Conservation (phyloP, 1,140 invertebrate species). For the Aphelinus certus region DNA sequence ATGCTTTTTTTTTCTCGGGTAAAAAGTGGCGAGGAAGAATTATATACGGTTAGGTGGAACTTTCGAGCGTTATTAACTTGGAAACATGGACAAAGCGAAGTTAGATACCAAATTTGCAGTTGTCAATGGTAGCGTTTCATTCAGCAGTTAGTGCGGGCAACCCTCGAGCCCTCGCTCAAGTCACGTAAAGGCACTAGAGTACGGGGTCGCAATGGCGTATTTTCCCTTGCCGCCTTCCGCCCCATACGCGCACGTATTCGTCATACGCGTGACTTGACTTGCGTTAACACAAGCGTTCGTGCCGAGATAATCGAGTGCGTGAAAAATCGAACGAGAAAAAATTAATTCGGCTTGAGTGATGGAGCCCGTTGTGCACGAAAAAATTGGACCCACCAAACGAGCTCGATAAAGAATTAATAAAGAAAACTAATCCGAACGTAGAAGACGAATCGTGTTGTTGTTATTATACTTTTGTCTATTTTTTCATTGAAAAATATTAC, state of each 20-base stretch:
- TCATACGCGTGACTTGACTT: conserved; percentile 15
- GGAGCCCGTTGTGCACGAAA: background rate
- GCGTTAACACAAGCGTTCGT: conserved; percentile 7
- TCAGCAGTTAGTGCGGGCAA: background rate
- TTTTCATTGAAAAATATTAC: no score
- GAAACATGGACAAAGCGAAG: background rate
- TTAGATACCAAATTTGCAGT: conserved; percentile 13
- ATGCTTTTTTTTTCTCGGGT: no score
- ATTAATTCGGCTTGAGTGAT: background rate
- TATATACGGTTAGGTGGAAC: no score
- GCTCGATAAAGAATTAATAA: no score
- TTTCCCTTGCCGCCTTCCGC: background rate
- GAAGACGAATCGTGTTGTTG: no score
- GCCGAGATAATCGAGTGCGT: conserved; percentile 22
- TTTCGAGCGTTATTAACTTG: no score
- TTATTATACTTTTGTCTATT: no score
- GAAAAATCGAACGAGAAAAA: conserved; percentile 18
- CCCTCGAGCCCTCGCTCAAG: background rate
- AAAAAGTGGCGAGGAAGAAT: no score
- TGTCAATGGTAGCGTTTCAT: conserved; percentile 29
- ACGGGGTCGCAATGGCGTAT: background rate
- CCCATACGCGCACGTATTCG: conserved; percentile 7
- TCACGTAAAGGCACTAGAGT: conserved; percentile 16
- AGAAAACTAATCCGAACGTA: no score
- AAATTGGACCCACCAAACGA: background rate